Evolutionary conservation across 2,888 invertebrate species (phyloP), one percentile per base, ranked within the genome.

Genomic region (Nomada ruficornis): DNA sequence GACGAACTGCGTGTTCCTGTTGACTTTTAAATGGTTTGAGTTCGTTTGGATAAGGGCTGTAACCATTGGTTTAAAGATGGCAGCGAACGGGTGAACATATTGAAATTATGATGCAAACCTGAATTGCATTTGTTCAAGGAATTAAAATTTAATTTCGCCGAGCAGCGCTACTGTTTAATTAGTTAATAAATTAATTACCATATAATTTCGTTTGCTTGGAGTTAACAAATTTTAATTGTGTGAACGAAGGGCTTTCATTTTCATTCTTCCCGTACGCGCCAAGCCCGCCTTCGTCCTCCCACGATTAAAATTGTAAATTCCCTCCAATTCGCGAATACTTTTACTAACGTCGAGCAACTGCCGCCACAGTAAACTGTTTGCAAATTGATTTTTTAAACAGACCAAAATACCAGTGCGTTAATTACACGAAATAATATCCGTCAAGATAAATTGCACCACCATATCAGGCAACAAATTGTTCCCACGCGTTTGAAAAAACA

Each of bases 301-400:
- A 42, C 36, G 42, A 42, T 62, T 42, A 62, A 62, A 36, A 62
- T 62, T 62, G 60, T n/a, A 62, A 42, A 62, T 62, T 62, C n/a
- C 11, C 4, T 62, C 42, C 10, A n/a, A 42, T 60, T 26, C 63
- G 44, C 44, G 23, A 63, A 63, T 63, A 44, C n/a, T 63, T 63
- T 15, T 5, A 36, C 36, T 7, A 15, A 15, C 15, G 15, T 3
- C 15, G 15, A 47, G 11, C 47, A 13, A 9, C 50, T 50, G 15
- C 26, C 26, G 2, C n/a, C n/a, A 1, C 9, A 36, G 18, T 29
- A n/a, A 10, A 1, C n/a, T 36, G 29, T 29, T 29, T 13, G 10
- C 7, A 18, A 52, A 36, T 52, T 50, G 11, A 3, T 2, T 29
- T 29, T 52, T n/a, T 52, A 3, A 11, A 15, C 13, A 11, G 20